These are phyloP conservation scores for Chaunax sp. DNA, from an alignment of 2,797 vertebrate genomes.

Conservation along the genomic window DNA sequence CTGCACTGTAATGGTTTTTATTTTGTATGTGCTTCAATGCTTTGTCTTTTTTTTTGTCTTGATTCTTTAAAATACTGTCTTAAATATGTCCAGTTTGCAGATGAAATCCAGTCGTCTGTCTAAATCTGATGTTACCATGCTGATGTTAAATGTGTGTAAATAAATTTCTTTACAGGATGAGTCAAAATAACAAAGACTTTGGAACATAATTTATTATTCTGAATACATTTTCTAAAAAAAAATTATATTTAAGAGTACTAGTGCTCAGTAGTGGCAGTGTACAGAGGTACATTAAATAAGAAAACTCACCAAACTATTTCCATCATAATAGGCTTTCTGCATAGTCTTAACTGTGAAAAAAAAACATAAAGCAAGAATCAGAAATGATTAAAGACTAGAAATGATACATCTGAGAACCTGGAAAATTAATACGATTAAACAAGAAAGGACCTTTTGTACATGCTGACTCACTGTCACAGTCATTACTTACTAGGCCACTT, in stretches of 20 bases:
- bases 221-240: slow-evolving; percentile 30
- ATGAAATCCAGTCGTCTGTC: neutral
- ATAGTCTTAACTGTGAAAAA: neutral
- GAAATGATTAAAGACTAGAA: neutral
- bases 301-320: slow-evolving; percentile 13
- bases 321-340: slow-evolving; percentile 6
- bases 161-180: neutral
- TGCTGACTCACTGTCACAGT: no score
- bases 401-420: neutral
- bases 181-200: slow-evolving; percentile 1
- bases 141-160: neutral
- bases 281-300: slow-evolving; percentile 37
- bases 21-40: no score
- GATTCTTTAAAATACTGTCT: no score
- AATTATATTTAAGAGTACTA: neutral
- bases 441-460: no score
- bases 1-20: no score
- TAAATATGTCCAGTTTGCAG: neutral
- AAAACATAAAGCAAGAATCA: neutral
- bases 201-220: slow-evolving; percentile 26
- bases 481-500: no score
- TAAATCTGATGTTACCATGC: neutral
- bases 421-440: neutral
- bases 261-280: slow-evolving; percentile 42
- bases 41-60: no score